Evolutionary conservation across 2,797 vertebrate genomes (phyloP).

Genomic region (Eulemur coronatus): DNA sequence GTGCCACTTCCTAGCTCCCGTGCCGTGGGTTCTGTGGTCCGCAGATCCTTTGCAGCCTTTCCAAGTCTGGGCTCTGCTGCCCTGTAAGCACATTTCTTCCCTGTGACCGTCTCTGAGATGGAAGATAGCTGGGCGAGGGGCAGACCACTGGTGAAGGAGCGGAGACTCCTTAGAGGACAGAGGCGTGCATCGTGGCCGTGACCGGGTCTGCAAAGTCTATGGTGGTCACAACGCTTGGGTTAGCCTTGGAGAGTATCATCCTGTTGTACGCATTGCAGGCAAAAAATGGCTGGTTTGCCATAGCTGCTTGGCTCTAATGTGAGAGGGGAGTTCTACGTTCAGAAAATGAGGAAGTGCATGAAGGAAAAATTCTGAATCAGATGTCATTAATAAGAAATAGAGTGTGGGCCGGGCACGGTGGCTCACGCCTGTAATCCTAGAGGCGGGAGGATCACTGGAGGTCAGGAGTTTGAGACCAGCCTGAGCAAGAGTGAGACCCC

Average conservation of each 20-base stretch:
- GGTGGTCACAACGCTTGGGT: background rate
- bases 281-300: background rate
- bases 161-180: background rate
- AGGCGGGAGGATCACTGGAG: too few species aligned
- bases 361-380: background rate
- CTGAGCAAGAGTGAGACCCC: too few species aligned
- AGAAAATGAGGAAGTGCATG: background rate
- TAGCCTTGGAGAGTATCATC: background rate
- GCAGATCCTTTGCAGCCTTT: background rate
- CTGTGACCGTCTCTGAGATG: fast-evolving
- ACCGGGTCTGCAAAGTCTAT: background rate
- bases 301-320: background rate
- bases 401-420: too few species aligned
- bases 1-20: background rate
- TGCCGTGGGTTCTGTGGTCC: background rate
- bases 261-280: slow-evolving; percentile 4
- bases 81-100: background rate
- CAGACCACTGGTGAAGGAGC: background rate
- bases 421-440: too few species aligned
- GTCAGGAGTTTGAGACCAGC: too few species aligned
- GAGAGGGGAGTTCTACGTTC: background rate
- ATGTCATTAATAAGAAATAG: background rate
- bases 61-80: background rate
- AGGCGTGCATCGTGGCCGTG: background rate
- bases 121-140: fast-evolving